Evolutionary conservation across 2,113 vertebrate genomes (phyloP).

Genomic region (Chaetorhynchus papuensis): DNA sequence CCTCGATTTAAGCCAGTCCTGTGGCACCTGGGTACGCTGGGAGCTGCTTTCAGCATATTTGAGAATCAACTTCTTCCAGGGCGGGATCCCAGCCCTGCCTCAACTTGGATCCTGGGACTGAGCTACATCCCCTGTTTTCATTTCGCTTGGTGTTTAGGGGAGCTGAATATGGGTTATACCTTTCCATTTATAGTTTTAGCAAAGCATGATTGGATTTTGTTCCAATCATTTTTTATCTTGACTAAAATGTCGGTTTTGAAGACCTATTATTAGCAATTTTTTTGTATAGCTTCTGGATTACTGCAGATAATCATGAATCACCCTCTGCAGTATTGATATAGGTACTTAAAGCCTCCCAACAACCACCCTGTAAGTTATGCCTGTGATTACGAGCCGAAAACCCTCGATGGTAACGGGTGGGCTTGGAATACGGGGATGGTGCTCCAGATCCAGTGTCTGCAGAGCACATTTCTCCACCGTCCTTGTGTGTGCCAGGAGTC

Average conservation of each 20-base stretch:
- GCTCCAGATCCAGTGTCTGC: background rate
- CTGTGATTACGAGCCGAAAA: background rate
- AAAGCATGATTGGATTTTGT: conserved; percentile 28
- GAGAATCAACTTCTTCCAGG: background rate
- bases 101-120: background rate
- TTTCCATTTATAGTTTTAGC: conserved; percentile 58
- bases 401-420: background rate
- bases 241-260: conserved; percentile 48
- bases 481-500: background rate
- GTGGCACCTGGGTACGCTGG: background rate
- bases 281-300: conserved; percentile 58
- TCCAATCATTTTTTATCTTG: conserved; percentile 49
- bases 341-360: conserved; percentile 29
- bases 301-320: conserved; percentile 65
- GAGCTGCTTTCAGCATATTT: background rate
- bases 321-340: conserved; percentile 64
- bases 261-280: conserved; percentile 62
- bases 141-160: conserved; percentile 11
- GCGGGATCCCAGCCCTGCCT: background rate
- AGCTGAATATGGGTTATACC: conserved; percentile 45
- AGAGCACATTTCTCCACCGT: background rate
- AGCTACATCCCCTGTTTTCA: background rate
- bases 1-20: background rate
- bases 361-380: background rate
- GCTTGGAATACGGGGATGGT: background rate